Evolutionary conservation across 2,113 vertebrate species (phyloP).

Genomic region (Candoia aspera): DNA sequence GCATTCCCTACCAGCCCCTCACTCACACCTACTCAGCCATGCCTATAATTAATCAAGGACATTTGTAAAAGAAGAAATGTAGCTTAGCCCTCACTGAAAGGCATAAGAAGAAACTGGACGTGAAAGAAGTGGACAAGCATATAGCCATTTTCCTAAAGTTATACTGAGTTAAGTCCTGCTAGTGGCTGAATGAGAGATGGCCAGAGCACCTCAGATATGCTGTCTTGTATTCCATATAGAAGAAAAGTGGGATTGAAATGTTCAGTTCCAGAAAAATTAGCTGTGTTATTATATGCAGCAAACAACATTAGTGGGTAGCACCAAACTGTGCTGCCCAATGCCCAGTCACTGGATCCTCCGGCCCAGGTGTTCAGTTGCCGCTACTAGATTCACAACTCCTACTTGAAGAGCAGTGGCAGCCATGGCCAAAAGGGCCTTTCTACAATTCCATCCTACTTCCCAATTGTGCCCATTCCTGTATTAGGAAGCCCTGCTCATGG

Average conservation of each 20-base stretch:
- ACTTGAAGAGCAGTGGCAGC: neutral
- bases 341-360: neutral
- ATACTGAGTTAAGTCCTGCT: neutral
- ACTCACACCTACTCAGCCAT: neutral
- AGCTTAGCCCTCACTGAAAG: neutral
- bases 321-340: neutral
- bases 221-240: neutral
- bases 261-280: neutral
- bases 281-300: neutral
- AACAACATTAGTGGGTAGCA: neutral
- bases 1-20: neutral
- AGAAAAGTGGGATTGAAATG: neutral
- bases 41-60: neutral
- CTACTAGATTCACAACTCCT: neutral
- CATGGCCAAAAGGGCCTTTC: neutral
- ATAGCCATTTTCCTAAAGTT: neutral
- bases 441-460: neutral
- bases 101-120: neutral
- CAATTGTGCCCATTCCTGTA: neutral
- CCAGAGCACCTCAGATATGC: neutral
- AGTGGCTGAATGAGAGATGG: neutral
- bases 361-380: neutral
- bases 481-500: neutral
- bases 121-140: neutral
- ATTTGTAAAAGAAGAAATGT: neutral